Conservation (phyloP, 2,113 vertebrate genomes). For the Gnathonemus longibarbis region DNA sequence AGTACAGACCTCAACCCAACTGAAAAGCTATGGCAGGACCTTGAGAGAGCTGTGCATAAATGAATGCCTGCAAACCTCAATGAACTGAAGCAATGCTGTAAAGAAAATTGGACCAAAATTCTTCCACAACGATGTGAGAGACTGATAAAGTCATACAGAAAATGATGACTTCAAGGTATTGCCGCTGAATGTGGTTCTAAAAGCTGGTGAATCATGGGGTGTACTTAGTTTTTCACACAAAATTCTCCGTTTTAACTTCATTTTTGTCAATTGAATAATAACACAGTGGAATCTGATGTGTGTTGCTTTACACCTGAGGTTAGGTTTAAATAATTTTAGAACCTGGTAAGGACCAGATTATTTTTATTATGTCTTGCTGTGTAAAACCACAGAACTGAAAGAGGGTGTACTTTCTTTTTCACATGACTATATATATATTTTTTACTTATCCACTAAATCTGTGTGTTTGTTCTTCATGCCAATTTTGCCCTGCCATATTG, state of each 20-base stretch:
- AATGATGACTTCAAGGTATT: not conserved
- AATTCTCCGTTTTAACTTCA: too few relatives aligned
- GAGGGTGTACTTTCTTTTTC: not conserved
- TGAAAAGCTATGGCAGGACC: not conserved
- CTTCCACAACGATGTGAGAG: not conserved
- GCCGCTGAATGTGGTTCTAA: not conserved
- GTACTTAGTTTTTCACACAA: not conserved
- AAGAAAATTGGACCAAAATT: not conserved
- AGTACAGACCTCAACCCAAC: not conserved
- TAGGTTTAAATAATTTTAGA: too few relatives aligned
- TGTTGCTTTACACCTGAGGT: too few relatives aligned
- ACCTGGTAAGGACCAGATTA: too few relatives aligned
- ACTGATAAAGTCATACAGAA: not conserved
- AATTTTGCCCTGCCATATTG: not conserved
- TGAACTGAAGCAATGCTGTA: not conserved
- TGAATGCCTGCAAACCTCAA: not conserved
- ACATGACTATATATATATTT: not conserved
- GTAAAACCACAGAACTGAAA: too few relatives aligned
- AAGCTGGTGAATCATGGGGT: not conserved
- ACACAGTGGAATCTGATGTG: too few relatives aligned
- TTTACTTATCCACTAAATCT: conserved; percentile 1
- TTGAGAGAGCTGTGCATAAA: not conserved
- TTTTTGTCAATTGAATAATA: too few relatives aligned
- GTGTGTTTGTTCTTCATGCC: not conserved
- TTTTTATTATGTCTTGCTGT: too few relatives aligned